Base-by-base conservation (phyloP, 2,888 invertebrate species). In the Bruchidius siliquastri region DNA sequence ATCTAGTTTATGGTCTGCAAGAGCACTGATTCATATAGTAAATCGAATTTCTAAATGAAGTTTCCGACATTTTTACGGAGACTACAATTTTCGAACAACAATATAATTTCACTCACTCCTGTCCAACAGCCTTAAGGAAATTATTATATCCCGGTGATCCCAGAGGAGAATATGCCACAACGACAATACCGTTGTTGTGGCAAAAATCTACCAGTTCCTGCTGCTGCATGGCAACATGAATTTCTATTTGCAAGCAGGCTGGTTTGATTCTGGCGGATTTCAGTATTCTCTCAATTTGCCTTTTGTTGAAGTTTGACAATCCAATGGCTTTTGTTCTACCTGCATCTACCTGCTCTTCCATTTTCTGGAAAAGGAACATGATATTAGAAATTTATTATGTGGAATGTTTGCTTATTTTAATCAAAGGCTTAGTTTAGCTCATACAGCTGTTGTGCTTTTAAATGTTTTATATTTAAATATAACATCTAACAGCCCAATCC, bases 291-390 rank as follows among this genome's bases (percentile, higher is more conserved):
- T 88, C 87, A 74, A 96, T 88, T 86, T 96, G 96, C 21, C 88
- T 87, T 66, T 86, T 87, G 83, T 92, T 94, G 83, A 94, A 91
- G 84, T 96, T 96, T 0, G 95, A 96, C 2, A 96, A 84, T 0
- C 96, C 96, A 80, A 96, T 93, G 21, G 93, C 90, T 79, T 90
- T 93, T 0, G 92, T 88, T 20, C 90, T 88, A 0, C 94, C 94
- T 0, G 87, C 86, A 21, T 89, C 87, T 67, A 92, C 92, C 79
- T 92, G 88, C 75, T 90, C 88, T 78, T 92, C 89, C 87, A 93
- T 87, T 77, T 88, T 89, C 89, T 91, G 84, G 49, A 49, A 49
- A 13, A 49, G 18, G 13, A 49, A 26, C 8, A 26, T 26, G 26
- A 26, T 26, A 26, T n/a, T n/a, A n/a, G n/a, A n/a, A n/a, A n/a